These are phyloP conservation scores for Columba livia DNA, from an alignment of 2,113 vertebrate species.

Conservation along the genomic window DNA sequence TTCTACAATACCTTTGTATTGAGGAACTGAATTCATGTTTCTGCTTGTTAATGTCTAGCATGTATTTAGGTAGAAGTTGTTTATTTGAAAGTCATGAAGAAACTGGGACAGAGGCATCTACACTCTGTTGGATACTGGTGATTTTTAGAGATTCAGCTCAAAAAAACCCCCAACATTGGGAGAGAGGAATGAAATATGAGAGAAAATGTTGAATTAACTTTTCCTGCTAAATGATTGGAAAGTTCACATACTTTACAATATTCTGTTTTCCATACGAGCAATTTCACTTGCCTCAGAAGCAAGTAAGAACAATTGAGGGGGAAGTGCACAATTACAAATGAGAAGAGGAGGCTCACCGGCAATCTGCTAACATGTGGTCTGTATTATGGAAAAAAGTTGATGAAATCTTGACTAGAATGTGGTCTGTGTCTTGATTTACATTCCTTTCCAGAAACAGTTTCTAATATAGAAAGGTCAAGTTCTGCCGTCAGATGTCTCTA, in stretches of 20 bases:
- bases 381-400: conserved; percentile 23
- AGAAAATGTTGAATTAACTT: background rate
- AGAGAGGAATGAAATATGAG: background rate
- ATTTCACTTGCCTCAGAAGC: background rate
- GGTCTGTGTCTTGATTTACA: conserved; percentile 32
- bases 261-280: background rate
- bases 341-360: background rate
- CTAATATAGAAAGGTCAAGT: conserved; percentile 30
- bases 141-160: background rate
- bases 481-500: background rate
- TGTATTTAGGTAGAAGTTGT: background rate
- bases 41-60: background rate
- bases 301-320: background rate
- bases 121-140: background rate
- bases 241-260: background rate
- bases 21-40: background rate
- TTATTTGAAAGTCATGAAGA: background rate
- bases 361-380: conserved; percentile 48
- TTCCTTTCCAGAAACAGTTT: conserved; percentile 38
- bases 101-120: background rate
- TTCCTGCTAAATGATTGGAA: background rate
- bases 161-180: background rate
- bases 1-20: background rate
- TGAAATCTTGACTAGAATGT: conserved; percentile 40
- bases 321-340: background rate